Base-by-base conservation (phyloP, 2,888 invertebrate genomes). In the Aporophyla nigra region DNA sequence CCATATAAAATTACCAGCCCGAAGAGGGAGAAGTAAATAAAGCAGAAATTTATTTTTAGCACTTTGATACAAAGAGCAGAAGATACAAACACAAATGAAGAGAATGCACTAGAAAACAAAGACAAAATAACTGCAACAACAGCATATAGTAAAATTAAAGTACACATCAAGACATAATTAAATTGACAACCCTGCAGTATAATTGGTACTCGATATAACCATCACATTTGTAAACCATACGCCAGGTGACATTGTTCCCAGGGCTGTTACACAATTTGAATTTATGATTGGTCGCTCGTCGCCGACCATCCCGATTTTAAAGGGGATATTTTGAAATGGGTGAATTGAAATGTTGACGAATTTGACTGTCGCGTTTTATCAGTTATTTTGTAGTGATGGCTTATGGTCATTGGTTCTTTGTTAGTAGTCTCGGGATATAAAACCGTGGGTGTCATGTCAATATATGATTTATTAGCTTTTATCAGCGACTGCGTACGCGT, bases 251-350 rank as follows among this genome's bases (percentile, higher is more conserved):
- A 43, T 33, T 3, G 63, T 61, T 80, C 84, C 59, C 84, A 82
- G 74, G 56, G 74, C 49, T 84, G 68, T 71, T 63, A 80, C 74
- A 74, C 53, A 79, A 84, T 82, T 79, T 73, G 56, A 79, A 82
- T 74, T 80, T 84, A 80, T 74, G 80, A 71, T 74, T 70, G 70
- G n/a, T 56, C 33, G 54, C 70, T 54, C 58, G 84, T 84, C 72
- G 68, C 46, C 66, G 43, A 58, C 74, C 46, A 70, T 73, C 56
- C 66, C 33, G 53, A 62, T 79, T 79, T 70, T 73, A 81, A 73
- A 59, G 24, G 59, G 43, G 33, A 65, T 6, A 46, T 54, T 76
- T 72, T 81, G 78, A 54, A 71, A 78, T 63, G 58, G 51, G 9
- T 16, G 51, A 74, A 69, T 65, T 80, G 61, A 79, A 84, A 73